Conservation (phyloP, 37 sponge, comb jelly and placozoan genomes). For the Ianthella basta region DNA sequence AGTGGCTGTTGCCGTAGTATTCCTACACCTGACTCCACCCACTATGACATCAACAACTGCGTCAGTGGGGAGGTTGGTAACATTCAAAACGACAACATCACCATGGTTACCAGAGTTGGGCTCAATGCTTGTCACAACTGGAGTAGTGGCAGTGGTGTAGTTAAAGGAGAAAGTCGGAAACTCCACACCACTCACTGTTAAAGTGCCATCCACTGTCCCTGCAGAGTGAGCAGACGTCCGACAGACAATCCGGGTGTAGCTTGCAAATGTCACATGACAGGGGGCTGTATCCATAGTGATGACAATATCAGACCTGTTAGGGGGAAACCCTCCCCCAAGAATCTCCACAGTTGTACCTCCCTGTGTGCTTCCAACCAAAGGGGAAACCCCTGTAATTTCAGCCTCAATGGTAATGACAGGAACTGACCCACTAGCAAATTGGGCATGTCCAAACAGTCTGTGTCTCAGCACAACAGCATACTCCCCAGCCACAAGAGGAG, state of each 20-base stretch:
- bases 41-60: constrained; percentile 26
- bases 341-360: constrained; percentile 80
- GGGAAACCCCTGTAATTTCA: not conserved
- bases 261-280: constrained; percentile 44
- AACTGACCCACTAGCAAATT: not conserved
- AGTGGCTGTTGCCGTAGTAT: not conserved
- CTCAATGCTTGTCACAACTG: constrained; percentile 40
- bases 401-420: not conserved
- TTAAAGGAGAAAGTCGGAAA: constrained; percentile 7
- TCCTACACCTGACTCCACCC: constrained; percentile 43
- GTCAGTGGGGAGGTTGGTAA: constrained; percentile 33
- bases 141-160: constrained; percentile 49
- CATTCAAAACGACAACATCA: constrained; percentile 33
- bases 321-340: constrained; percentile 67
- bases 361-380: constrained; percentile 10
- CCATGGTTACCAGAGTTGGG: constrained; percentile 68
- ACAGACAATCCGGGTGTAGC: constrained; percentile 51
- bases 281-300: constrained; percentile 40
- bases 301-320: not conserved
- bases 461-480: not conserved
- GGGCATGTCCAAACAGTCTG: not conserved
- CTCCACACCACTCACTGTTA: not conserved
- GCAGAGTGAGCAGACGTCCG: constrained; percentile 31
- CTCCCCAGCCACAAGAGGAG: not conserved
- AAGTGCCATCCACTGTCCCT: constrained; percentile 31